Base-by-base conservation (phyloP, 2,888 invertebrate species). In the Mayetiola destructor region DNA sequence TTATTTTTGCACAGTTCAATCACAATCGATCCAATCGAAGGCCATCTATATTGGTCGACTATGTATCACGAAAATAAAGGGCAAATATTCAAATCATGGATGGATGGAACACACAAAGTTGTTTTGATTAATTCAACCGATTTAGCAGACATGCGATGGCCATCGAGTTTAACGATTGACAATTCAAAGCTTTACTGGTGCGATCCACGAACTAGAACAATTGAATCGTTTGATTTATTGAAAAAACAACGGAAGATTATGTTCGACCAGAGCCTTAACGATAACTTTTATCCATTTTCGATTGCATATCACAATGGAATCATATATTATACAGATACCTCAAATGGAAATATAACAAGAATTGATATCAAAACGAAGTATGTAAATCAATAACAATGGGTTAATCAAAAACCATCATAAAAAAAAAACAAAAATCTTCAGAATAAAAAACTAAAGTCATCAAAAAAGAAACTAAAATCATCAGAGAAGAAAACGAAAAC, bases 1-100 rank as follows among this genome's bases (percentile, higher is more conserved):
- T 40, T 40, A n/a, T 36, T 14, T 16, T 14, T 36, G 5, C n/a
- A n/a, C 63, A 76, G 82, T 64, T 76, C 82, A n/a, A 75, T 89
- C 63, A 81, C 76, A 10, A 74, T 89, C 10, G 79, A 85, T 71
- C 84, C 87, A 1, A 72, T 73, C 59, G 73, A 76, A 59, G 85
- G 89, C 73, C 66, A 76, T 30, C 81, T 90, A 78, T 90, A 82
- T 73, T 90, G 87, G 86, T 75, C 82, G 1, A 70, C 61, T 64
- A 48, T 42, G 58, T 18, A 40, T 32, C 21, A 48, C 18, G 23
- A 36, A 12, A 39, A 12, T 14, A 63, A 69, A 16, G 82, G 82
- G 9, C 78, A 78, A 61, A 80, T 89, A 62, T 81, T 83, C 68
- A 73, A 76, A 42, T 81, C 85, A 21, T 77, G 78, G 75, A 82